Base-by-base conservation (phyloP, 2,113 vertebrate species). In the Aphelocoma coerulescens region DNA sequence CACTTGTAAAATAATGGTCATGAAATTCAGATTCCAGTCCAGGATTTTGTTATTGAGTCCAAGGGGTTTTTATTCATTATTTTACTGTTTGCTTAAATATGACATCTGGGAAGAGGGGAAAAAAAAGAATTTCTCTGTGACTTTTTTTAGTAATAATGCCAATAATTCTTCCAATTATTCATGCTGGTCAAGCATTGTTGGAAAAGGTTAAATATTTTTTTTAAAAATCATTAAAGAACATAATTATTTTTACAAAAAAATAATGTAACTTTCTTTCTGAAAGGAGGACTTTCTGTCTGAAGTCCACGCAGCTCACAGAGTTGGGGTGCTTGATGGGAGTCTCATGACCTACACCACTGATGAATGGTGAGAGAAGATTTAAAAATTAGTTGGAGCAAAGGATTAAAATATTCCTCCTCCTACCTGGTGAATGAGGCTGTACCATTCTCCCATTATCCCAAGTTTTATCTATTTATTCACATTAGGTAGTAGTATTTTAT, bases 1-100 rank as follows among this genome's bases (percentile, higher is more conserved):
- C 71, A n/a, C 82, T 92, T 91, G 66, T 4, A 19, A 94, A 94
- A 91, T 58, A 77, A 43, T 39, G 37, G 21, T 73, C 33, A 39
- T 58, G 76, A 90, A 88, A 87, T 94, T 93, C 59, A 86, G 79
- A 83, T 88, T 96, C 85, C 73, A 88, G 77, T 63, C 71, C 63
- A 87, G 77, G 46, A 90, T 85, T 93, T 88, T 94, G 46, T 76
- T 76, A 77, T 13, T 24, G 54, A 77, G n/a, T 83, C 79, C 75
- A 88, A 76, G 51, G 49, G 30, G 23, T 6, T 73, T 93, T 94
- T 90, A 72, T 89, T 88, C 41, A 28, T 91, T 77, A 67, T 86
- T 93, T 86, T 66, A 74, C 52, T 80, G 23, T 77, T 97, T 90
- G 33, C 43, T 89, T 88, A 90, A 91, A 80, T 95, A 52, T 0